A percentile compares a stretch with the other conserved stretches of the same genome.
Conservation (phyloP, 2,888 invertebrate genomes). For the Neoscelio sp. region DNA sequence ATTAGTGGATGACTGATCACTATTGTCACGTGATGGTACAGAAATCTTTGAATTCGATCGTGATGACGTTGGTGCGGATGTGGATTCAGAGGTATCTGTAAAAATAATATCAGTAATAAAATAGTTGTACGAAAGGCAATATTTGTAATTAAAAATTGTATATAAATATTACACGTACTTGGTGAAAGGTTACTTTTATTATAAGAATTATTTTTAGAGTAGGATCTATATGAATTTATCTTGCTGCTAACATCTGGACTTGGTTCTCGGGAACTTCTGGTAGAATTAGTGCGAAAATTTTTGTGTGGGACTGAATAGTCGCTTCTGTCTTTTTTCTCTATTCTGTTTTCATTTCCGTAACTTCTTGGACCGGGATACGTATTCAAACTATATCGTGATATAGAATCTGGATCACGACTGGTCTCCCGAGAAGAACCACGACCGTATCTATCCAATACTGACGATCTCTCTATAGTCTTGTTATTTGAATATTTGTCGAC, state of each 20-base stretch:
- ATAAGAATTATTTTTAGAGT: constrained; percentile 69
- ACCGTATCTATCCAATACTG: constrained; percentile 78
- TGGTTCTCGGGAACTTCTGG: constrained; percentile 84
- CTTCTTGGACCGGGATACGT: constrained; percentile 78
- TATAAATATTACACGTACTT: constrained; percentile 58
- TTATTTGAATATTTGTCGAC: constrained; percentile 77
- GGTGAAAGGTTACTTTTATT: constrained; percentile 49
- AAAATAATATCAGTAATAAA: constrained; percentile 6
- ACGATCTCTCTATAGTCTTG: constrained; percentile 77
- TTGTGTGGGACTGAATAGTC: constrained; percentile 84
- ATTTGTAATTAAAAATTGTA: constrained; percentile 1
- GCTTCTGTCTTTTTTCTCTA: constrained; percentile 81
- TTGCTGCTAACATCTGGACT: constrained; percentile 83
- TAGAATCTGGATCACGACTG: constrained; percentile 77
- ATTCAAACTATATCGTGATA: constrained; percentile 75
- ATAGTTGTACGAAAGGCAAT: neutral
- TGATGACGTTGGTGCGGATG: constrained; percentile 72
- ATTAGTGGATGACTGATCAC: constrained; percentile 69
- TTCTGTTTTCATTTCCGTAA: constrained; percentile 74
- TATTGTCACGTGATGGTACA: constrained; percentile 68
- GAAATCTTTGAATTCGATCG: constrained; percentile 72
- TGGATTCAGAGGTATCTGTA: constrained; percentile 74
- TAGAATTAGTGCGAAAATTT: constrained; percentile 75
- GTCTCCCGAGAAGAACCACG: constrained; percentile 76
- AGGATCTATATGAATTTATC: constrained; percentile 74